Base-by-base conservation (phyloP, 2,888 invertebrate genomes). In the Hyposoter dolosus region DNA sequence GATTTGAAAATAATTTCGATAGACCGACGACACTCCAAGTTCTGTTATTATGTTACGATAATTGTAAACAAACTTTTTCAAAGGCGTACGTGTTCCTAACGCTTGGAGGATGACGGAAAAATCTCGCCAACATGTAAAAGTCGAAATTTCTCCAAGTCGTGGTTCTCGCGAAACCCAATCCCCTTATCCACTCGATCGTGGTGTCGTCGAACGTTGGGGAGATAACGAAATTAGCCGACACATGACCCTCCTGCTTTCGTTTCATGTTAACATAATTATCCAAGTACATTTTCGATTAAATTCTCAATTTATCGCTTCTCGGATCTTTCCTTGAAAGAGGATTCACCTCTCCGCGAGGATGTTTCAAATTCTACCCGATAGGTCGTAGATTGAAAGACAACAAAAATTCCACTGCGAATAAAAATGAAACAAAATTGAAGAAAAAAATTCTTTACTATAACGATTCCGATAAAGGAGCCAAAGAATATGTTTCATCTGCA, bases 151-250 rank as follows among this genome's bases (percentile, higher is more conserved):
- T 79, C 47, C 15, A 53, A 45, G 47, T 56, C 40, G 77, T 65
- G 65, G 63, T 79, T 71, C 68, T 53, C 53, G 35, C 35, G 66
- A 45, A 72, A 47, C 28, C 65, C 65, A 74, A 65, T 66, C 50
- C 43, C 40, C 23, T 74, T 74, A 79, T 85, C 75, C 76, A 66
- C 65, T 66, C 74, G 72, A 78, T 78, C 72, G 77, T 53, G 53
- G 50, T 72, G 56, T 56, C 75, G 78, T 66, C 60, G 32, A 53
- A 75, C 77, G 63, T 53, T 47, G 71, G 65, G 40, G 79, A 83
- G 86, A 86, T 84, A 87, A 87, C 79, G 72, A 65, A 87, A 87
- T 84, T 87, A 87, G 69, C 79, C 79, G 71, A 72, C 79, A 47
- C 53, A 47, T 43, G 28, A 56, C 23, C 69, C 63, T 53, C 19